Evolutionary conservation across 2,797 vertebrate species (phyloP), one percentile per base, ranked within the genome.

Genomic region (Thamnophis elegans): DNA sequence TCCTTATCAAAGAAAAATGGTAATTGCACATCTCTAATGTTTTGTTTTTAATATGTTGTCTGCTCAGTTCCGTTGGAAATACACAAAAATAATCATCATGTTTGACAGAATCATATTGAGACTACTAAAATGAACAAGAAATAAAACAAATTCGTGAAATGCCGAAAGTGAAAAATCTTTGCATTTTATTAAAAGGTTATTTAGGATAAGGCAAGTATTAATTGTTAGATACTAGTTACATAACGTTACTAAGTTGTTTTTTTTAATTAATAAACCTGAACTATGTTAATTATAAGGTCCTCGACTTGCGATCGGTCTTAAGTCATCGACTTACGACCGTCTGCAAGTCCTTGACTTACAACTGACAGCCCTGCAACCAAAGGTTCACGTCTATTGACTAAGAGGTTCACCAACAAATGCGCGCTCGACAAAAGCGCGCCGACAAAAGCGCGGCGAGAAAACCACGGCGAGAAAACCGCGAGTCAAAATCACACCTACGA

Each of bases 1-100:
- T 99, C 95, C 98, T 99, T 94, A 98, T 99, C 95, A 99, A 99
- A 97, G 99, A 99, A 97, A 99, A 99, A 95, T 98, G 98, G 99
- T 99, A 98, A 56, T 20, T 87, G 65, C 13, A 87, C 68, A 14
- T 1, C 8, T 91, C 0, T 88, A 20, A 10, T 54, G 60, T 55
- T 7, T 0, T 4, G 55, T 13, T 32, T 92, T 68, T 94, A 90
- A 47, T 88, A 28, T 90, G 92, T 90, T 28, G 1, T 73, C 20
- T 54, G 51, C 56, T 16, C 22, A 65, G 2, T 4, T 28, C 91
- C 13, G 86, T 51, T 60, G 18, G 28, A 8, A n/a, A 22, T 73
- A 94, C 53, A 51, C 13, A 25, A 32, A 36, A 11, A 82, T 62
- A 16, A 13, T 60, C n/a, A 54, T 54, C 14, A 55, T 5, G 12